Conservation (phyloP, 2,888 invertebrate species). For the Toxonevra muliebris region DNA sequence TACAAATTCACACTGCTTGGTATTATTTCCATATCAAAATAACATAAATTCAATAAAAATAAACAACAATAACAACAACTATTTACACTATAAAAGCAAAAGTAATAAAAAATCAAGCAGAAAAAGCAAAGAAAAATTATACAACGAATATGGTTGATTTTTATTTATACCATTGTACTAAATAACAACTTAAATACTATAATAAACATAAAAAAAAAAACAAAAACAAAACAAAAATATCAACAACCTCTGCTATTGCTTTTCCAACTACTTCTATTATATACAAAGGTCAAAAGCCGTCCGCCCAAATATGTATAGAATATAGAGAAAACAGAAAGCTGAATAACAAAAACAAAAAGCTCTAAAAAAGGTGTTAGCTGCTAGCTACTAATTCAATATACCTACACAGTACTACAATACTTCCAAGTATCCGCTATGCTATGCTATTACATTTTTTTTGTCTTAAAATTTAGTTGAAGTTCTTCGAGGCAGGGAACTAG, state of each 20-base stretch:
- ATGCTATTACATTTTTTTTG: neutral
- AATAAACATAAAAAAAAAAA: neutral
- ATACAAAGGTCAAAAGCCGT: conserved; percentile 24
- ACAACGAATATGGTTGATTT: no score
- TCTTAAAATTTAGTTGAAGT: neutral
- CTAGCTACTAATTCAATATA: neutral
- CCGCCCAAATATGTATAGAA: neutral
- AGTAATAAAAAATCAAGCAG: no score
- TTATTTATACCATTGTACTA: no score
- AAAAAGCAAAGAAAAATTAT: no score
- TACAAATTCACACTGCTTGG: no score
- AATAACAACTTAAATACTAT: neutral
- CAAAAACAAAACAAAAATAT: neutral
- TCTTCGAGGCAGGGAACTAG: no score
- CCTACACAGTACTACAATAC: neutral
- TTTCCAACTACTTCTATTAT: neutral
- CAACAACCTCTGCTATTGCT: neutral
- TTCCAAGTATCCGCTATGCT: neutral
- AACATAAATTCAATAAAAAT: no score
- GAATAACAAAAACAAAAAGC: no score
- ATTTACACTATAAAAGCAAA: no score
- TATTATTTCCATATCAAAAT: no score
- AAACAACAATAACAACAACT: no score
- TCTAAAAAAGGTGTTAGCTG: neutral
- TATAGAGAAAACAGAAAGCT: no score